Percentiles rank a stretch among this genome's conserved stretches.
Evolutionary conservation across 1,140 invertebrate genomes (phyloP).

Genomic region (Pseudomyrmex pallidus): DNA sequence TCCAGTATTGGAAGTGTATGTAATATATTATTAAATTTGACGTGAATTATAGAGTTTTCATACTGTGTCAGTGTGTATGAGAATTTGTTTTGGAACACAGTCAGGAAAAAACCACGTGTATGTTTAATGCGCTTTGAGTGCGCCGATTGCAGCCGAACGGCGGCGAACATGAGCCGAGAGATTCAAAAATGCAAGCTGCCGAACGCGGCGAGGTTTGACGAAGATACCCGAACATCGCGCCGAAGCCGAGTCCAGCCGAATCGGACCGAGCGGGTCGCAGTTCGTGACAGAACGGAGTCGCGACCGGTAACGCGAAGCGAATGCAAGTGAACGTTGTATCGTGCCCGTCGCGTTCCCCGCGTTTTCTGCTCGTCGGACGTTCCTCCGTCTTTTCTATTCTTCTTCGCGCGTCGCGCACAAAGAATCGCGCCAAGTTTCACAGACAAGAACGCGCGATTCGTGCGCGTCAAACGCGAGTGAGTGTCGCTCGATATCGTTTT

Average conservation of each 20-base stretch:
- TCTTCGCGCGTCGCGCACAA: neutral
- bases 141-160: slow-evolving; percentile 41
- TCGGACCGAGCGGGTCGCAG: slow-evolving; percentile 11
- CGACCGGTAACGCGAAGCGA: slow-evolving; percentile 50
- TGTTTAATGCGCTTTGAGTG: no score
- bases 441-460: neutral
- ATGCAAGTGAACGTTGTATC: slow-evolving; percentile 29
- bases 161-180: slow-evolving; percentile 37
- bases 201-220: neutral
- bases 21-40: no score
- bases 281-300: slow-evolving; percentile 58
- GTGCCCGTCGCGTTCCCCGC: slow-evolving; percentile 38
- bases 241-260: slow-evolving; percentile 50
- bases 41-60: no score
- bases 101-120: no score
- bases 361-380: slow-evolving; percentile 21
- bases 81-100: no score
- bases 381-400: slow-evolving; percentile 9
- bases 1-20: no score
- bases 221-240: slow-evolving; percentile 33
- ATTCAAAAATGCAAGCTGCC: slow-evolving; percentile 28
- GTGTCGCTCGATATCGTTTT: slow-evolving; percentile 42
- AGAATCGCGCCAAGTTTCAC: neutral
- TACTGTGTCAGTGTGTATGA: no score
- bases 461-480: slow-evolving; percentile 51